A percentile compares a stretch with the other conserved stretches of the same genome.
Conservation (phyloP, 2,797 vertebrate species). For the Parotocinclus haroldoi region DNA sequence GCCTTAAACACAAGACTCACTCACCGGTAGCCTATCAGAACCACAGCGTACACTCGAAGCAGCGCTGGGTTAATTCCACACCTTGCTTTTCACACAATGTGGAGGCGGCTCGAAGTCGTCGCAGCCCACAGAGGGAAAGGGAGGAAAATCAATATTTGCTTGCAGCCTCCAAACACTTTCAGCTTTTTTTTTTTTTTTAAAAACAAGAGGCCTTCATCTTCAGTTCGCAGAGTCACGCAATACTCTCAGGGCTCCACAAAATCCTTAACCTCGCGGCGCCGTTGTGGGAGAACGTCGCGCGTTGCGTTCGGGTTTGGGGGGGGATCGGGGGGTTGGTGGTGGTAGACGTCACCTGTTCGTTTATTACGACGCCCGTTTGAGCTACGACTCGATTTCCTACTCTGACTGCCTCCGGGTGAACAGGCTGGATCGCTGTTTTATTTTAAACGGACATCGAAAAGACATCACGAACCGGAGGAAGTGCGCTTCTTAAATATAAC, state of each 20-base stretch:
- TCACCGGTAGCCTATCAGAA: not conserved
- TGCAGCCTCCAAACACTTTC: conserved; percentile 26
- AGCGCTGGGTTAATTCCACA: conserved; percentile 24
- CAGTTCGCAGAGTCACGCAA: conserved; percentile 9
- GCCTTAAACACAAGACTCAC: too few species aligned
- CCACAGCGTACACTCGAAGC: not conserved
- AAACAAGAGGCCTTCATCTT: conserved; percentile 17
- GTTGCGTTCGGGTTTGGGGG: too few species aligned
- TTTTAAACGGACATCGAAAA: not conserved
- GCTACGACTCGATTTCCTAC: not conserved
- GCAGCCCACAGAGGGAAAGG: conserved; percentile 31
- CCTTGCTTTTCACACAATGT: conserved; percentile 42
- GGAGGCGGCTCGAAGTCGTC: conserved; percentile 45
- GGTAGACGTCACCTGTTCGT: not conserved
- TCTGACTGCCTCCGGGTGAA: not conserved
- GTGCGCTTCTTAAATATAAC: conserved; percentile 9
- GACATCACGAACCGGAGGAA: too few species aligned
- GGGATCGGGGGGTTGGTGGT: too few species aligned
- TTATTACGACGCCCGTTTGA: too few species aligned
- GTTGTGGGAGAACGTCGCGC: not conserved
- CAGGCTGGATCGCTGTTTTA: not conserved
- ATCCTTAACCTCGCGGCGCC: not conserved
- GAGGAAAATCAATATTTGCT: conserved; percentile 47
- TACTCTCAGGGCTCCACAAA: conserved; percentile 5
- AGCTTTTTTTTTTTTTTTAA: conserved; percentile 21